Percentiles rank a stretch among this genome's conserved stretches.
phyloP scores from a whole-genome alignment of 2,113 vertebrate species.

The Nyctereutes procyonoides region DNA sequence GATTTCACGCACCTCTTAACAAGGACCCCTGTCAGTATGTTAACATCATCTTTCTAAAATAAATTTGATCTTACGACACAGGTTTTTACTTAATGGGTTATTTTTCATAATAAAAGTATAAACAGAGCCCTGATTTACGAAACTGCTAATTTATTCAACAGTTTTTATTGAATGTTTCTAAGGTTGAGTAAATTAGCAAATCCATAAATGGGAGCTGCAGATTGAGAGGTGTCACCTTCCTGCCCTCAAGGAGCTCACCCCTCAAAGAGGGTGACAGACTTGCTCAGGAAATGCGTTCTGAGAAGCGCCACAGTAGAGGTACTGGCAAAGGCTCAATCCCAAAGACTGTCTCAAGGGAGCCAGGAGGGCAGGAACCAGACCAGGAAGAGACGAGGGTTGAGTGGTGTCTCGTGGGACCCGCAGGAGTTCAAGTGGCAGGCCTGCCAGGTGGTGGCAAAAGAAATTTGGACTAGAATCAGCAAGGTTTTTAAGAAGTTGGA shows the following conservation, averaged over 20 bases:
- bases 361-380: background rate
- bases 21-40: background rate
- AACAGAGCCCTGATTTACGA: background rate
- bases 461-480: background rate
- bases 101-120: slow-evolving; percentile 50
- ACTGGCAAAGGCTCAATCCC: background rate
- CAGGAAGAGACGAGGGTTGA: background rate
- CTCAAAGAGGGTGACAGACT: background rate
- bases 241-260: background rate
- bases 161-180: background rate
- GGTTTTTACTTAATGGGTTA: background rate
- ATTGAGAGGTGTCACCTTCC: background rate
- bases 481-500: background rate
- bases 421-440: background rate
- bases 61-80: background rate
- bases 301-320: background rate
- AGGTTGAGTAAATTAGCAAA: slow-evolving; percentile 13
- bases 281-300: background rate
- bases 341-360: too few relatives aligned
- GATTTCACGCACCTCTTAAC: background rate
- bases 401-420: background rate
- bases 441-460: background rate
- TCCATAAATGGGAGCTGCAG: background rate
- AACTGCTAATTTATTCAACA: background rate
- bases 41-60: slow-evolving; percentile 34